Percentiles rank a stretch among this genome's conserved stretches.
Evolutionary conservation across 2,888 invertebrate species (phyloP).

Genomic region (Noctua comes): DNA sequence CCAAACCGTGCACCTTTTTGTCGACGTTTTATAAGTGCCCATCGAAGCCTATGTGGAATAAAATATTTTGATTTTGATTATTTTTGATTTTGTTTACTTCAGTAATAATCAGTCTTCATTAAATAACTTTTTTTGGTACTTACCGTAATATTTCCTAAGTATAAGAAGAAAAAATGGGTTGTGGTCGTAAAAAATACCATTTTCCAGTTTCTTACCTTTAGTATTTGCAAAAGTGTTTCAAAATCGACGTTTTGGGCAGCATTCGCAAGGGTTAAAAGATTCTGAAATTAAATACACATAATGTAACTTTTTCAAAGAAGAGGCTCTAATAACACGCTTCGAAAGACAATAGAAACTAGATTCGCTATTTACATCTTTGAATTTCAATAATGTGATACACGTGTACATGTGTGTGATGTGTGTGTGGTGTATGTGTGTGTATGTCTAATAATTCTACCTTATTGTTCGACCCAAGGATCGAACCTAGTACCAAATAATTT

Average conservation of each 20-base stretch:
- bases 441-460: neutral
- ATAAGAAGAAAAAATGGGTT: no score
- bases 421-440: no score
- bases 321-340: neutral
- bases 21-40: no score
- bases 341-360: neutral
- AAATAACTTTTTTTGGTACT: neutral
- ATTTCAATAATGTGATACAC: no score
- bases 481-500: neutral
- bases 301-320: neutral
- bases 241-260: conserved; percentile 6
- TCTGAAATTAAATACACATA: conserved; percentile 38
- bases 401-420: no score
- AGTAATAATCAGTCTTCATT: neutral
- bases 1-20: no score
- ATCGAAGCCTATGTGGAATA: no score
- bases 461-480: neutral
- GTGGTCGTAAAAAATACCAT: neutral
- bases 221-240: conserved; percentile 25
- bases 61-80: no score
- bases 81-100: no score
- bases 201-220: conserved; percentile 44
- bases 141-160: no score
- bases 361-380: neutral
- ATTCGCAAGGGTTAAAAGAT: conserved; percentile 22